Evolutionary conservation across 2,113 vertebrate species (phyloP), one percentile per base, ranked within the genome.

Genomic region (Psettodes erumei): DNA sequence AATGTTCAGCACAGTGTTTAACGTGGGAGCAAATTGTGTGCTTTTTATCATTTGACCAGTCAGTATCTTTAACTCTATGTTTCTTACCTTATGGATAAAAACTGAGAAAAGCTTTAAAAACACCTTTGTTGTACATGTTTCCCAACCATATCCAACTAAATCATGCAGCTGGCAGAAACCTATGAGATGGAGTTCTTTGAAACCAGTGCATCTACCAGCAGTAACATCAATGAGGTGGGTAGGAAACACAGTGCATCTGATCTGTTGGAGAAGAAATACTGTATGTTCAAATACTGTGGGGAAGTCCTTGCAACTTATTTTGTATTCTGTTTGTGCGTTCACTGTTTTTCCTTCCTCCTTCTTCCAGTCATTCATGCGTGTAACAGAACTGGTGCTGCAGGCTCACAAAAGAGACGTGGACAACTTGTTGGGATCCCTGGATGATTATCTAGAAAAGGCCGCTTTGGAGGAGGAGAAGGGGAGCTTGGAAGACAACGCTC

Each of bases 121-220:
- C 6, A 16, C 54, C 10, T 25, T 23, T 55, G 32, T 27, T 21
- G 45, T 21, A 16, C 8, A 8, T 37, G 13, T 50, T 71, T 62
- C 28, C n/a, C 59, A 28, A 77, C 43, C 5, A 28, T 3, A 37
- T 76, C 2, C 6, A n/a, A 5, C 47, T 71, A 18, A 45, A 32
- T 75, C 40, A 47, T 71, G 23, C 88, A 99, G 97, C 93, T 99
- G 66, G 97, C 96, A 48, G 94, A 94, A 75, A 95, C 94, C 69
- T 98, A 97, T 8, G 96, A 96, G 82, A 97, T 99, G 96, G 96
- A 97, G 71, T 99, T 98, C 91, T 99, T 96, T 55, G 97, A 99
- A 93, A 96, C 96, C 93, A 99, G 97, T 86, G 97, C 97, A 89
- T 96, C 95, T 88, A 95, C 94, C 83, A 96, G 95, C 87, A 91